A percentile compares a stretch with the other conserved stretches of the same genome.
Evolutionary conservation across 2,113 vertebrate genomes (phyloP).

Genomic region (Neolamprologus caudopunctatus): DNA sequence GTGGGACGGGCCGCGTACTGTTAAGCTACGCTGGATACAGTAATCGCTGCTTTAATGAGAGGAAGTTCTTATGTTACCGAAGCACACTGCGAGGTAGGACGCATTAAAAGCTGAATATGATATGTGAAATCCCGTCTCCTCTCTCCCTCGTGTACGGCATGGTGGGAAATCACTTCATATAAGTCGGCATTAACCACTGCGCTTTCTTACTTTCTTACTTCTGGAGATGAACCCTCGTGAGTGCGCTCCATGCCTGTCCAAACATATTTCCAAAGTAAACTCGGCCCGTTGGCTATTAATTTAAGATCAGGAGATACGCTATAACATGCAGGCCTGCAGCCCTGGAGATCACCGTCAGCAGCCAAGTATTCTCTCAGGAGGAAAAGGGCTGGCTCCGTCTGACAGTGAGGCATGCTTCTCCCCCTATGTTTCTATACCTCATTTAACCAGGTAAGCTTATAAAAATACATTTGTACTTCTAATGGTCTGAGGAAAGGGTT

Average conservation of each 20-base stretch:
- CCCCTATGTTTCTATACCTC: background rate
- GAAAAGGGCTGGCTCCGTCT: conserved; percentile 4
- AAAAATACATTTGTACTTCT: background rate
- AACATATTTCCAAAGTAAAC: conserved; percentile 52
- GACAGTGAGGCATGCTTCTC: conserved; percentile 32
- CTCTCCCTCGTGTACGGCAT: background rate
- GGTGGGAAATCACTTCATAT: conserved; percentile 12
- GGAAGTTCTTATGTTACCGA: conserved; percentile 23
- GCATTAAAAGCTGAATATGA: conserved; percentile 27
- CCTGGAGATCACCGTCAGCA: conserved; percentile 35
- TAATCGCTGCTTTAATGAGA: conserved; percentile 32
- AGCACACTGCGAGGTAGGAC: background rate
- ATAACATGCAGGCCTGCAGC: conserved; percentile 42
- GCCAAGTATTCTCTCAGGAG: conserved; percentile 46
- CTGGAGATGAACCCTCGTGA: conserved; percentile 12
- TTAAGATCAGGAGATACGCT: conserved; percentile 47
- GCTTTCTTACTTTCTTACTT: conserved; percentile 15
- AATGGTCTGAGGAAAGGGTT: background rate
- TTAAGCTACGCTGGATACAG: conserved; percentile 5
- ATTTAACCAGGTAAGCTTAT: conserved; percentile 17
- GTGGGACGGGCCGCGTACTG: background rate
- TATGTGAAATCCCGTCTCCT: background rate
- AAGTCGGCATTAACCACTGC: background rate
- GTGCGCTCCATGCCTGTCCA: conserved; percentile 4
- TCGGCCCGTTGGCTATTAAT: conserved; percentile 44